Evolutionary conservation across 2,113 vertebrate species (phyloP), one percentile per base, ranked within the genome.

Genomic region (Condylura cristata): DNA sequence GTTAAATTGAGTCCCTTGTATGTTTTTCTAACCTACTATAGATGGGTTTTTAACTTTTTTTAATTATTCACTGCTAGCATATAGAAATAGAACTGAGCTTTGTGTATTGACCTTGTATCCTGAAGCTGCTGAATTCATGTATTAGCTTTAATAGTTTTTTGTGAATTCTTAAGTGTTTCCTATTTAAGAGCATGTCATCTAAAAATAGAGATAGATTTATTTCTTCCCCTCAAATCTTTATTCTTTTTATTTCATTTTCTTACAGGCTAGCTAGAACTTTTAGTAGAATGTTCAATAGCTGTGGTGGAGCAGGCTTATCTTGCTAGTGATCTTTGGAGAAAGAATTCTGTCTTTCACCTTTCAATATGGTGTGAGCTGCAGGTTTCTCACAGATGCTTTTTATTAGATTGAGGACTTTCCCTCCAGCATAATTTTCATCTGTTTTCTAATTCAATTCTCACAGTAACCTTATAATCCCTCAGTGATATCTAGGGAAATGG

Each of bases 31-130:
- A 61, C 88, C 5, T 82, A 37, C 51, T 72, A 6, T 89, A 88
- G 74, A 68, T 65, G 30, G n/a, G 68, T 85, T 30, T 74, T 92
- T 41, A 44, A 81, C 82, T 94, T 95, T 95, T 91, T 96, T 70
- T 20, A 20, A 84, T 83, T 82, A 10, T 89, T 84, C n/a, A 65
- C 44, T 91, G 58, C 46, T 91, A 86, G 13, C 79, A 86, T 76
- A 70, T 74, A 81, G 61, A 91, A 75, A 81, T 56, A 51, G 26
- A 41, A 30, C n/a, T 87, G 22, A 14, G 56, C 90, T 68, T 86
- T 84, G 10, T 79, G 37, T 61, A 14, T 70, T 44, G 32, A 51
- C 70, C n/a, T 95, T 74, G 10, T 80, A 70, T 93, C 34, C 71
- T 58, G 8, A 74, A 85, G 86, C 3, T 80, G 75, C 28, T 86